These are phyloP conservation scores for Drosophila prolongata DNA, from an alignment of 2,888 invertebrate genomes.

Conservation along the genomic window DNA sequence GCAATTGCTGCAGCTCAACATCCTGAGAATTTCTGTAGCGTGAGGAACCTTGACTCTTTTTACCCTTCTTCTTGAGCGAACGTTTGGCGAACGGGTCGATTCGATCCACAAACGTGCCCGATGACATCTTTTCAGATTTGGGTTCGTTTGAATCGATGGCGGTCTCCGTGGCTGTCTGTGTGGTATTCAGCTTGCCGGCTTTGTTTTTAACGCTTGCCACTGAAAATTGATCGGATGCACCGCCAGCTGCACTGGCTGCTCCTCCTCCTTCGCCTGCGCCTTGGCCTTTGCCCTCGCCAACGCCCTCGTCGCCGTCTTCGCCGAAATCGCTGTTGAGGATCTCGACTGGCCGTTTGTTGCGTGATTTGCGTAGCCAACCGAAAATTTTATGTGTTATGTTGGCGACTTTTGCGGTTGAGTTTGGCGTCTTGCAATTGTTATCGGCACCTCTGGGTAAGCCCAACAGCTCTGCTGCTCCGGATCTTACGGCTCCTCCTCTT, in stretches of 20 bases:
- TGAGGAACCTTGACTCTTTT: slow-evolving; percentile 99
- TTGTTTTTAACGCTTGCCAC: slow-evolving; percentile 70
- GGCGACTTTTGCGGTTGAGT: slow-evolving; percentile 78
- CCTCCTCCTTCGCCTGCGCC: slow-evolving; percentile 62
- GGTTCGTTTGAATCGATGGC: slow-evolving; percentile 79
- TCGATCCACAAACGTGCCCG: slow-evolving; percentile 98
- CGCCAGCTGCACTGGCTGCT: slow-evolving; percentile 54
- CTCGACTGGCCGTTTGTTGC: slow-evolving; percentile 75
- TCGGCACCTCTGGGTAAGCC: slow-evolving; percentile 32
- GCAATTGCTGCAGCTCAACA: slow-evolving; percentile 97
- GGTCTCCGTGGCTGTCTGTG: slow-evolving; percentile 79
- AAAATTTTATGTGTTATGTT: slow-evolving; percentile 80
- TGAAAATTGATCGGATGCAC: slow-evolving; percentile 65
- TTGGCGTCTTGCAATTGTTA: slow-evolving; percentile 73
- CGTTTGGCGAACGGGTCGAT: slow-evolving; percentile 99
- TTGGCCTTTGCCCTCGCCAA: slow-evolving; percentile 59
- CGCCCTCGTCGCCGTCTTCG: slow-evolving; percentile 76
- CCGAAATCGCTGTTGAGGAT: slow-evolving; percentile 73
- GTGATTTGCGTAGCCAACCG: slow-evolving; percentile 74
- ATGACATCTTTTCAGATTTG: slow-evolving; percentile 85
- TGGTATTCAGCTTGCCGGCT: slow-evolving; percentile 78
- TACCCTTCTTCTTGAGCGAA: slow-evolving; percentile 98
- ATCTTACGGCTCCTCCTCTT: not conserved
- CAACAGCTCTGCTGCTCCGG: slow-evolving; percentile 27
- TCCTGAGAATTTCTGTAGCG: slow-evolving; percentile 99